phyloP scores from a whole-genome alignment of 2,888 invertebrate species.

The Chrysolina haemoptera region DNA sequence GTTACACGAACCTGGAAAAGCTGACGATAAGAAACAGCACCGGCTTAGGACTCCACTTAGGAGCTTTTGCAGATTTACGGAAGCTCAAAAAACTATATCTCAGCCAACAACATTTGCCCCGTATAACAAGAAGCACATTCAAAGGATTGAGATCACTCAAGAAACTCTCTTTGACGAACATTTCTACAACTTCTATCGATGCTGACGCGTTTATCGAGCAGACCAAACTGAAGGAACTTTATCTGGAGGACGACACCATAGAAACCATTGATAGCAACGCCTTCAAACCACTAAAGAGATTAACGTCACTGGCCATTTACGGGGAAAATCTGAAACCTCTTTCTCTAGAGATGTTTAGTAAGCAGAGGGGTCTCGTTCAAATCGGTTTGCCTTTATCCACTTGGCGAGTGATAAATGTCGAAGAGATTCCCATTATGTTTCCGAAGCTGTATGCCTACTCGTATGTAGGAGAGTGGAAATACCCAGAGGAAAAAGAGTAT shows the following conservation, averaged over 20 bases:
- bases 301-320: slow-evolving; percentile 36
- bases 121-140: slow-evolving; percentile 31
- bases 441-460: slow-evolving; percentile 36
- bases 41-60: slow-evolving; percentile 16
- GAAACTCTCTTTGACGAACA: slow-evolving; percentile 25
- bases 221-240: slow-evolving; percentile 30
- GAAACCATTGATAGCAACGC: slow-evolving; percentile 18
- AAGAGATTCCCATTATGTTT: slow-evolving; percentile 29
- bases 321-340: slow-evolving; percentile 28
- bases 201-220: slow-evolving; percentile 30
- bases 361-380: slow-evolving; percentile 31
- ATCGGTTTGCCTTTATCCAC: slow-evolving; percentile 38
- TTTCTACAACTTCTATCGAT: slow-evolving; percentile 25
- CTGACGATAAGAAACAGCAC: slow-evolving; percentile 20
- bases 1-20: slow-evolving; percentile 28
- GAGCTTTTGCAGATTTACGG: slow-evolving; percentile 15
- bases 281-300: slow-evolving; percentile 26
- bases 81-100: slow-evolving; percentile 29
- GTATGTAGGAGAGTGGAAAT: slow-evolving; percentile 22
- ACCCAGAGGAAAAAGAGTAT: background rate
- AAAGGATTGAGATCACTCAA: slow-evolving; percentile 27
- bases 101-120: slow-evolving; percentile 3
- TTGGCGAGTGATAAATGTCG: slow-evolving; percentile 32
- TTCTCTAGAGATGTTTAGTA: slow-evolving; percentile 29
- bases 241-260: slow-evolving; percentile 32